A percentile compares a stretch with the other conserved stretches of the same genome.
phyloP scores from a whole-genome alignment of 2,113 vertebrate species.

The Amia ocellicauda region DNA sequence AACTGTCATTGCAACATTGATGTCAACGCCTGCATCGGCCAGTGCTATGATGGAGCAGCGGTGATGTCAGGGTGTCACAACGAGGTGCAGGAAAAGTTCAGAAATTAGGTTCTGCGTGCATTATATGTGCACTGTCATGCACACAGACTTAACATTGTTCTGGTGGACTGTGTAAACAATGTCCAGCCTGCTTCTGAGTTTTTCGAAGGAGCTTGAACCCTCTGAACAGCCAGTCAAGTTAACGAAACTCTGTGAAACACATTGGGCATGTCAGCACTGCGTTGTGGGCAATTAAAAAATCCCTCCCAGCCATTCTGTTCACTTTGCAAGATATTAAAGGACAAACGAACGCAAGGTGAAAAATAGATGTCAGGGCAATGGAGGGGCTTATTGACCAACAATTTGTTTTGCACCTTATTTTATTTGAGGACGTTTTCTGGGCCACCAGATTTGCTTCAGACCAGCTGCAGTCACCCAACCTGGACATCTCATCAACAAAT shows the following conservation, averaged over 20 bases:
- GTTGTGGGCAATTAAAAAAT: not conserved
- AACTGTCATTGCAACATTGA: not conserved
- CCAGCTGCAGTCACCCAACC: not conserved
- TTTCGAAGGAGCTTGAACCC: not conserved
- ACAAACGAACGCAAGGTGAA: not conserved
- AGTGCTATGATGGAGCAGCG: not conserved
- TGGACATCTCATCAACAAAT: no score
- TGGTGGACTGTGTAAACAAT: no score
- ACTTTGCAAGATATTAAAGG: not conserved
- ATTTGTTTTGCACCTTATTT: not conserved
- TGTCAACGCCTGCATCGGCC: not conserved
- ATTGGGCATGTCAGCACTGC: conserved; percentile 3
- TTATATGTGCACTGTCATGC: no score
- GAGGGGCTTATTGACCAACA: not conserved
- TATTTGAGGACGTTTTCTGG: not conserved
- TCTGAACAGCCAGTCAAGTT: not conserved
- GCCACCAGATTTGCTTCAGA: no score
- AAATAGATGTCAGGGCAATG: not conserved
- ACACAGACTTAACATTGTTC: no score
- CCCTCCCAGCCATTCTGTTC: not conserved
- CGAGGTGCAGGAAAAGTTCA: no score
- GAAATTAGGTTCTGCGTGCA: no score
- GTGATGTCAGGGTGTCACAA: not conserved
- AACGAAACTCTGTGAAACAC: not conserved
- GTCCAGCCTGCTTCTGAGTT: not conserved